phyloP scores from a whole-genome alignment of 2,888 invertebrate species.

The Periphyllus acericola region DNA sequence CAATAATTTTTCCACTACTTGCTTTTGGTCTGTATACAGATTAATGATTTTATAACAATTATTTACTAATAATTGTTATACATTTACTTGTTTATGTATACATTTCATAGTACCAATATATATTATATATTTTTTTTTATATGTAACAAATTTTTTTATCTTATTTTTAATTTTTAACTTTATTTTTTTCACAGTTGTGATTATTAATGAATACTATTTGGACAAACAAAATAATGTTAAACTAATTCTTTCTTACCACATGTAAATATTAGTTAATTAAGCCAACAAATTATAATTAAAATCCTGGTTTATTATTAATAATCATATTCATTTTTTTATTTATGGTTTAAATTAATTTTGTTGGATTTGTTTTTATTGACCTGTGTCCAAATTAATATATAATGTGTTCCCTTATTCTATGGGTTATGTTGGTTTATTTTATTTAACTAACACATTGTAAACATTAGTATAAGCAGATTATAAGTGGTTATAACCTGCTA shows the following conservation, averaged over 20 bases:
- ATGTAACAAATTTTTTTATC: constrained; percentile 1
- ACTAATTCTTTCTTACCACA: neutral
- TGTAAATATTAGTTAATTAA: constrained; percentile 15
- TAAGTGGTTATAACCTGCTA: neutral
- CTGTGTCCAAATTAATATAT: neutral
- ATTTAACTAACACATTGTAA: constrained; percentile 6
- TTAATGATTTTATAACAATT: neutral
- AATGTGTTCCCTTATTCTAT: neutral
- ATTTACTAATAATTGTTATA: constrained; percentile 5
- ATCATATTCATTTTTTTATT: too few relatives aligned
- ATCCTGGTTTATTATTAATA: too few relatives aligned
- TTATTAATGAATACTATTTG: neutral
- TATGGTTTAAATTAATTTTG: constrained; percentile 18
- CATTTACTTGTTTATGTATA: neutral
- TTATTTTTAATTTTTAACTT: neutral
- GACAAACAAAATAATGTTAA: neutral
- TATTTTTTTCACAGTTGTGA: constrained; percentile 1
- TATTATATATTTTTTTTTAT: neutral
- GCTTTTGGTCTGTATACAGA: neutral
- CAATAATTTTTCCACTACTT: constrained; percentile 12
- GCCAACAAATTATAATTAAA: neutral
- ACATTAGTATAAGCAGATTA: neutral
- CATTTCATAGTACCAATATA: neutral
- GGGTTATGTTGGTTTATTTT: neutral
- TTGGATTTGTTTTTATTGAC: neutral